Conservation (phyloP, 2,113 vertebrate genomes). For the Ginglymostoma cirratum region DNA sequence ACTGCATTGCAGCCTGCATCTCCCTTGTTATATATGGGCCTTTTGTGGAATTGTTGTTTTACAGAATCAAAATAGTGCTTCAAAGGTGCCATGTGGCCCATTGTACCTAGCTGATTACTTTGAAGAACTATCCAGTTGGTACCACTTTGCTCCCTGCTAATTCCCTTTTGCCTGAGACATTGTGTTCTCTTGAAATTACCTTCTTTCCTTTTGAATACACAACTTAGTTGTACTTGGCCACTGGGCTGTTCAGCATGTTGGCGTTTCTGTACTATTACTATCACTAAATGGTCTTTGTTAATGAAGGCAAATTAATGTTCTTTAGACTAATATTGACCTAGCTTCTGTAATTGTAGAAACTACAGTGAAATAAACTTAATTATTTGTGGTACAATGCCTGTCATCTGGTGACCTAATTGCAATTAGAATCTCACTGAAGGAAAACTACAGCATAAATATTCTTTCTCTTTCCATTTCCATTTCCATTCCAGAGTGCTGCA, state of each 20-base stretch:
- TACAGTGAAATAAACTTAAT: neutral
- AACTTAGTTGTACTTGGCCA: neutral
- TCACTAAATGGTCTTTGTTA: neutral
- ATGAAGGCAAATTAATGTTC: neutral
- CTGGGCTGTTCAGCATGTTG: neutral
- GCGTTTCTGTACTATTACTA: neutral
- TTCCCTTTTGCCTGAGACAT: neutral
- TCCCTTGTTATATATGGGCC: neutral
- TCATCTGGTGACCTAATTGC: neutral
- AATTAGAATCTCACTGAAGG: neutral
- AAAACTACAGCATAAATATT: neutral
- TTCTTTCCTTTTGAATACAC: neutral
- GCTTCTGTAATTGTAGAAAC: neutral
- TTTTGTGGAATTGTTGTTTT: neutral
- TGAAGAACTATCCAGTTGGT: neutral
- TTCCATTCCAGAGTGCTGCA: neutral
- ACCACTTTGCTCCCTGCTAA: neutral
- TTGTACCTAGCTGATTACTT: neutral
- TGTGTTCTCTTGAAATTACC: neutral
- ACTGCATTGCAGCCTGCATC: neutral
- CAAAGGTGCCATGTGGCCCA: neutral
- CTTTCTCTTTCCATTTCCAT: neutral
- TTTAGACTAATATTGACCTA: neutral
- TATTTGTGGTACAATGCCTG: neutral
- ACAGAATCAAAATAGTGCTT: neutral